Conservation (phyloP, 1,140 invertebrate genomes). For the Phortica variegata region DNA sequence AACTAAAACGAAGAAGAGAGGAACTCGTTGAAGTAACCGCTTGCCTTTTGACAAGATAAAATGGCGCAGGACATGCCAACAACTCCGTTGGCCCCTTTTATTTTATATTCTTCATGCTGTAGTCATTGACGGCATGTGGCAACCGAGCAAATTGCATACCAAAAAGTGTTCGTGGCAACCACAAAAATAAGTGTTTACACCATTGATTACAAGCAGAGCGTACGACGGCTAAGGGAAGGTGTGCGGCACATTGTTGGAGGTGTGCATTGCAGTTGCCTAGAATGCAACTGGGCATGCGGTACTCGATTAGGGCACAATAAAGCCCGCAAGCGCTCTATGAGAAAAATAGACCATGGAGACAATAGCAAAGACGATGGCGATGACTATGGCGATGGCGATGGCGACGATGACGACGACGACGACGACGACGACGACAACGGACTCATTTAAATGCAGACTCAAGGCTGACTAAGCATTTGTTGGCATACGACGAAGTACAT, state of each 20-base stretch:
- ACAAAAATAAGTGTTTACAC: constrained; percentile 55
- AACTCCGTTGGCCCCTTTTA: constrained; percentile 22
- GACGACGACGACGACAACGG: too few relatives aligned
- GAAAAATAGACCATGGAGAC: constrained; percentile 1
- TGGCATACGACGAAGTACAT: too few relatives aligned
- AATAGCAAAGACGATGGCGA: constrained; percentile 6
- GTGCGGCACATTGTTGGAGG: too few relatives aligned
- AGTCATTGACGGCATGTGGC: constrained; percentile 12
- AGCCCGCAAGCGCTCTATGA: neutral
- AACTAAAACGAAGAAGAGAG: constrained; percentile 38
- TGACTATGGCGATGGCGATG: neutral
- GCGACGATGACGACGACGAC: neutral
- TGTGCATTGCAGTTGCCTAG: constrained; percentile 8
- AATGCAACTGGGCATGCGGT: too few relatives aligned
- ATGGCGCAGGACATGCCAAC: neutral
- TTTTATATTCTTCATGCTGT: too few relatives aligned
- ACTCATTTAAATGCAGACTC: too few relatives aligned
- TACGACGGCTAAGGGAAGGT: too few relatives aligned
- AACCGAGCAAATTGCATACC: constrained; percentile 29
- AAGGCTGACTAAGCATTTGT: too few relatives aligned
- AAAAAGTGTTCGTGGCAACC: constrained; percentile 28
- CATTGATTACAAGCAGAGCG: constrained; percentile 44
- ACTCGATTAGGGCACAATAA: too few relatives aligned
- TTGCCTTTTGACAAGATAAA: constrained; percentile 3
- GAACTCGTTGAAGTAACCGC: too few relatives aligned